phyloP scores from a whole-genome alignment of 2,113 vertebrate genomes.

The sheep (Ovis aries) region DNA sequence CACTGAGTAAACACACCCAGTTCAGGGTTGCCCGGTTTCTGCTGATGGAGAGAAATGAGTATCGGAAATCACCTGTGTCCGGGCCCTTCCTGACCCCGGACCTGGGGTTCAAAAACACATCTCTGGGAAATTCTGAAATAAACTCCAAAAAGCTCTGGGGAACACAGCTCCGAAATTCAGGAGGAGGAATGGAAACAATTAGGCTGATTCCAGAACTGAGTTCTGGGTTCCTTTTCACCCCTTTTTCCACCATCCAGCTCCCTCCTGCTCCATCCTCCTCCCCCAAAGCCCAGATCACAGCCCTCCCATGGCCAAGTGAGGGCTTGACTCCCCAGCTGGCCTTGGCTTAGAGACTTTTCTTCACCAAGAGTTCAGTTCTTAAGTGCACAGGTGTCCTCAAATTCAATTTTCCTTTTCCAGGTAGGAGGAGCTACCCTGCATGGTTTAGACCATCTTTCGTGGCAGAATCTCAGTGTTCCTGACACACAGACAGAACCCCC shows the following conservation, averaged over 20 bases:
- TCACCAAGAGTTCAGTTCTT: not conserved
- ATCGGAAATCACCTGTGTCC: constrained; percentile 61
- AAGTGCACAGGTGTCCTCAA: not conserved
- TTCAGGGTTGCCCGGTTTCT: constrained; percentile 68
- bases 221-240: not conserved
- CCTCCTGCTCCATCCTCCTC: not conserved
- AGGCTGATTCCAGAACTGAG: not conserved
- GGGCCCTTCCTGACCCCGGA: constrained; percentile 31
- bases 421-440: not conserved
- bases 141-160: not conserved
- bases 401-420: not conserved
- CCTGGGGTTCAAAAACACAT: not conserved
- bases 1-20: constrained; percentile 70
- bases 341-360: not conserved
- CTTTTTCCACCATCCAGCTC: not conserved
- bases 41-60: constrained; percentile 67
- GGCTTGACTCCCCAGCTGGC: not conserved
- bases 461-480: not conserved
- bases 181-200: constrained; percentile 53
- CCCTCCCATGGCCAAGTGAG: not conserved
- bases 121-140: constrained; percentile 10
- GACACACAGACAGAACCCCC: not conserved
- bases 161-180: not conserved
- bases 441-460: not conserved
- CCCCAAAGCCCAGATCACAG: not conserved